Conservation (phyloP, 2,113 vertebrate genomes). For the Percopsis transmontana region DNA sequence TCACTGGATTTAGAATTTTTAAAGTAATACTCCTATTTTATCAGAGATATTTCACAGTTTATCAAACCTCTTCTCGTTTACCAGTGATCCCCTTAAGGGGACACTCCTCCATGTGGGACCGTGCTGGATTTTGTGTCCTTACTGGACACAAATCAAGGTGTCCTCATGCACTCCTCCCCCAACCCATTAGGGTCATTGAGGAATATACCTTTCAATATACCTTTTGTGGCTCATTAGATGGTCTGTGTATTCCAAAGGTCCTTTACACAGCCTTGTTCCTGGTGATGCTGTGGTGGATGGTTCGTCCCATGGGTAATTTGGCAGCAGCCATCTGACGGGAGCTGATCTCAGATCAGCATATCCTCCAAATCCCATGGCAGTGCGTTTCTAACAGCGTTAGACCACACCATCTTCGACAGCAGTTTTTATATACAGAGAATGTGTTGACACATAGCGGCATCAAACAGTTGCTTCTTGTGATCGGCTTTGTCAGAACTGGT, state of each 20-base stretch:
- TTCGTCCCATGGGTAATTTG: constrained; percentile 50
- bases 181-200: too few relatives aligned
- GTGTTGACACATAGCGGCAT: constrained; percentile 26
- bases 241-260: not conserved
- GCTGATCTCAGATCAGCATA: constrained; percentile 30
- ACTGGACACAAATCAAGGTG: too few relatives aligned
- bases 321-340: constrained; percentile 32
- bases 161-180: too few relatives aligned
- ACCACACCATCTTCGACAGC: constrained; percentile 5
- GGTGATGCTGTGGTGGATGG: constrained; percentile 4
- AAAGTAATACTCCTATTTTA: constrained; percentile 32
- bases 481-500: constrained; percentile 33
- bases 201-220: constrained; percentile 7
- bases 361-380: constrained; percentile 22
- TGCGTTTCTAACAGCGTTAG: not conserved
- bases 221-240: constrained; percentile 17
- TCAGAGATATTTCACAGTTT: constrained; percentile 21
- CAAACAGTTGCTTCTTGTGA: constrained; percentile 31
- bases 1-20: constrained; percentile 18
- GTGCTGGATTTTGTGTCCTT: too few relatives aligned
- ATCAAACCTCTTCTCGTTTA: not conserved
- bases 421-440: not conserved
- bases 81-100: too few relatives aligned
- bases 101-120: too few relatives aligned
- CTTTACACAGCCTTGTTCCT: constrained; percentile 9